Percentiles rank a stretch among this genome's conserved stretches.
Conservation (phyloP, 37 sponge, comb jelly and placozoan genomes). For the Mnemiopsis leidyi region DNA sequence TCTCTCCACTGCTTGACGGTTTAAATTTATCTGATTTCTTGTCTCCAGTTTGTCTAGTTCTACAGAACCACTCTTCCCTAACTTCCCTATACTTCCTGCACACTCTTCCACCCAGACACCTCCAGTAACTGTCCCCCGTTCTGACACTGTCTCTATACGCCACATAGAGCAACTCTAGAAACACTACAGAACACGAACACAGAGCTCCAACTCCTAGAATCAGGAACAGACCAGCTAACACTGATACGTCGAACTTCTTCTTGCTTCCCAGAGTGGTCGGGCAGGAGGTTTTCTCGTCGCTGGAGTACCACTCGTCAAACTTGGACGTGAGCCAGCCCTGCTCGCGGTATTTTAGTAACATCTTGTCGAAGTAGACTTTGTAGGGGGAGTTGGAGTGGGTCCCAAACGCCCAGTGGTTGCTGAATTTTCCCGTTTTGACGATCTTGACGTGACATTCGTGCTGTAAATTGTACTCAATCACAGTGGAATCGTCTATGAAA, state of each 20-base stretch:
- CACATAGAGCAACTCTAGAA: not conserved
- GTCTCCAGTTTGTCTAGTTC: no score
- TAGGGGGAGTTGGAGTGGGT: not conserved
- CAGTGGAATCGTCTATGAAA: not conserved
- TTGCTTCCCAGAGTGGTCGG: not conserved
- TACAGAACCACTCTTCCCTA: conserved; percentile 1
- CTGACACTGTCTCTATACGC: not conserved
- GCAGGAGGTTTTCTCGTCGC: not conserved
- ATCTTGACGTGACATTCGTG: not conserved
- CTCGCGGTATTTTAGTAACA: not conserved
- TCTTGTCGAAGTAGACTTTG: not conserved
- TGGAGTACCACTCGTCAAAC: not conserved
- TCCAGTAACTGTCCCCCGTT: not conserved
- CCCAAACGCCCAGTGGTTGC: not conserved
- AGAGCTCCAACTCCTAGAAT: not conserved
- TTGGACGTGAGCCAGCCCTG: not conserved
- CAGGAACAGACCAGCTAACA: not conserved
- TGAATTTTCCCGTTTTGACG: not conserved
- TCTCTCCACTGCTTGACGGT: no score
- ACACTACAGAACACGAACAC: not conserved
- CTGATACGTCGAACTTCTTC: not conserved
- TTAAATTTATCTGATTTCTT: no score
- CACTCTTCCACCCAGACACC: not conserved
- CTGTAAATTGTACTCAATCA: not conserved
- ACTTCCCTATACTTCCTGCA: not conserved